A percentile compares a stretch with the other conserved stretches of the same genome.
These are phyloP conservation scores for Leptinotarsa haldemani DNA, from an alignment of 2,888 invertebrate species.

Conservation along the genomic window DNA sequence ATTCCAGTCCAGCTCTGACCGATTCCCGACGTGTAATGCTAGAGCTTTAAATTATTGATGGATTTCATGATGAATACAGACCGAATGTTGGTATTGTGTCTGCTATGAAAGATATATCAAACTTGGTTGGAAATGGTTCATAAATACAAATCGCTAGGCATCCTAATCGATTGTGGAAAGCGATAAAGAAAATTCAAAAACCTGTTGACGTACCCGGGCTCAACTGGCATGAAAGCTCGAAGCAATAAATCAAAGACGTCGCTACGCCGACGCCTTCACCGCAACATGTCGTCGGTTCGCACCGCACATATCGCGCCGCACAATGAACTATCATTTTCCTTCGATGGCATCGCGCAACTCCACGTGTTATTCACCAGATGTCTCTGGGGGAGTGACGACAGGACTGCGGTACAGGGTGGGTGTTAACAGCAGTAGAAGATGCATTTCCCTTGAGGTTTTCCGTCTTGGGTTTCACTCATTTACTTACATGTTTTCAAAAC, in stretches of 20 bases:
- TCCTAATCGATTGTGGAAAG: background rate
- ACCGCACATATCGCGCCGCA: constrained; percentile 14
- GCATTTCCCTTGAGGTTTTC: background rate
- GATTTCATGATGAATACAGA: background rate
- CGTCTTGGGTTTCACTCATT: too few species aligned
- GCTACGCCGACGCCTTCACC: constrained; percentile 13
- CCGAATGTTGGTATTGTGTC: background rate
- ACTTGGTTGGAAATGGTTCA: constrained; percentile 1
- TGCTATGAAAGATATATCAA: background rate
- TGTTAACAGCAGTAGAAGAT: background rate
- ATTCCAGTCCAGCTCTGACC: background rate
- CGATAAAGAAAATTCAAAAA: constrained; percentile 11
- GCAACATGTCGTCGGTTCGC: constrained; percentile 15
- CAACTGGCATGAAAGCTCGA: background rate
- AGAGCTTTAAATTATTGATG: background rate
- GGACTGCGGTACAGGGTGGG: constrained; percentile 14
- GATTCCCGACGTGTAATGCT: background rate
- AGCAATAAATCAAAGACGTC: constrained; percentile 3
- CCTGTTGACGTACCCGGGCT: constrained; percentile 18
- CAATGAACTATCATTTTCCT: constrained; percentile 18
- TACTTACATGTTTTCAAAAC: too few species aligned
- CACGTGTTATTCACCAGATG: constrained; percentile 31
- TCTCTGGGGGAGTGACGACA: constrained; percentile 23
- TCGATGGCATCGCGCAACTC: constrained; percentile 13
- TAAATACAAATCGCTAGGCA: background rate